Conservation (phyloP, 2,113 vertebrate species). For the Blennius ocellaris region DNA sequence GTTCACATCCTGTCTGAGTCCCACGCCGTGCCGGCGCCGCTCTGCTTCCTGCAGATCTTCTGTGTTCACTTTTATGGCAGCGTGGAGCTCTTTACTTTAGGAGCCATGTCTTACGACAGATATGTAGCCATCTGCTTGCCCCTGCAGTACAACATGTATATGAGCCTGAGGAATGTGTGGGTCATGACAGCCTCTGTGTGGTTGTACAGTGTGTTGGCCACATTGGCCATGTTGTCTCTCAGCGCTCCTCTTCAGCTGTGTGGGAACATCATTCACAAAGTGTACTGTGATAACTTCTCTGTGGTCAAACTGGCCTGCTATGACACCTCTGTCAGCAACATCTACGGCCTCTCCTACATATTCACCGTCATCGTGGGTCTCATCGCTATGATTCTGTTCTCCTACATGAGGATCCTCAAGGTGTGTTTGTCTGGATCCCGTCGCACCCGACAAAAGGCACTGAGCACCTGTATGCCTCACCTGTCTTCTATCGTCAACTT, state of each 20-base stretch:
- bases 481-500: conserved; percentile 28
- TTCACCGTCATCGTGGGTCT: conserved; percentile 8
- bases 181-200: not conserved
- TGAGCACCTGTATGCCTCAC: conserved; percentile 45
- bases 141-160: conserved; percentile 20
- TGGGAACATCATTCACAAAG: conserved; percentile 57
- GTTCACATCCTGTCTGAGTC: not conserved
- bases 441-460: conserved; percentile 16
- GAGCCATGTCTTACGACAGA: conserved; percentile 54
- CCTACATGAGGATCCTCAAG: conserved; percentile 21
- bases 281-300: conserved; percentile 66
- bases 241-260: conserved; percentile 51
- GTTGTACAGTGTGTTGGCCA: not conserved
- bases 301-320: conserved; percentile 69
- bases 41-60: conserved; percentile 46
- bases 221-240: not conserved
- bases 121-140: conserved; percentile 52
- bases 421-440: conserved; percentile 23
- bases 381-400: conserved; percentile 28
- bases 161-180: not conserved
- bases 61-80: not conserved
- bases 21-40: not conserved
- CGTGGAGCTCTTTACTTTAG: conserved; percentile 1
- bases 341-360: conserved; percentile 29
- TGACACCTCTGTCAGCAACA: conserved; percentile 55